Evolutionary conservation across 1,140 invertebrate genomes (phyloP), one percentile per base, ranked within the genome.

Genomic region (Sipha flava): DNA sequence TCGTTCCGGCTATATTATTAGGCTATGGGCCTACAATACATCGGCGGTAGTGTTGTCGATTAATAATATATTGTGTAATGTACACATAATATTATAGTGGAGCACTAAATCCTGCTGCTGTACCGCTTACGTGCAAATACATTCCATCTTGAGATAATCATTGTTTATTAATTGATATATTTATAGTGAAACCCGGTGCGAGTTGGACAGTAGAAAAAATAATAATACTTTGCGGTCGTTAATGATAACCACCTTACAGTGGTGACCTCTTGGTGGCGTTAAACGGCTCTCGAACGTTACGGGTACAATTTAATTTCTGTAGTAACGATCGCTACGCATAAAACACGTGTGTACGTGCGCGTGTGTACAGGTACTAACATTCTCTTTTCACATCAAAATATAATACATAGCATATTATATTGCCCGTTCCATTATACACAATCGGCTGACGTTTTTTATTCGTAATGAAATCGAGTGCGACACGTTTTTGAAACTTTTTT

Each of bases 391-490:
- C 40, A 45, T 45, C n/a, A 45, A 45, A 68, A 68, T 40, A 66
- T 66, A 23, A 43, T 66, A 68, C 45, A 68, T 9, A 26, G 45
- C 40, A 37, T 68, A 68, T 40, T 6, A 40, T 40, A 40, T 68
- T 68, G 34, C 45, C 64, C 64, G 64, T 45, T 23, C 40, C 64
- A 45, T 14, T 49, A 49, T 49, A 49, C 12, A 45, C 21, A 16
- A 29, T 57, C 37, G 37, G n/a, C 62, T 26, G 64, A 68, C 40
- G 64, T 68, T 68, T 68, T 68, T 68, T 68, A 45, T 68, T 45
- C 64, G 64, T 68, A 45, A 68, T 68, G 45, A 68, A 68, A 68
- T 40, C 5, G 6, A 43, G 14, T 6, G 64, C 64, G 40, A 68
- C 40, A 68, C 64, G 64, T 68, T 68, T 45, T 3, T 70, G 66